Percentiles rank a stretch among this genome's conserved stretches.
phyloP scores from a whole-genome alignment of 1,140 invertebrate genomes.

The Panagrolaimus sp. region DNA sequence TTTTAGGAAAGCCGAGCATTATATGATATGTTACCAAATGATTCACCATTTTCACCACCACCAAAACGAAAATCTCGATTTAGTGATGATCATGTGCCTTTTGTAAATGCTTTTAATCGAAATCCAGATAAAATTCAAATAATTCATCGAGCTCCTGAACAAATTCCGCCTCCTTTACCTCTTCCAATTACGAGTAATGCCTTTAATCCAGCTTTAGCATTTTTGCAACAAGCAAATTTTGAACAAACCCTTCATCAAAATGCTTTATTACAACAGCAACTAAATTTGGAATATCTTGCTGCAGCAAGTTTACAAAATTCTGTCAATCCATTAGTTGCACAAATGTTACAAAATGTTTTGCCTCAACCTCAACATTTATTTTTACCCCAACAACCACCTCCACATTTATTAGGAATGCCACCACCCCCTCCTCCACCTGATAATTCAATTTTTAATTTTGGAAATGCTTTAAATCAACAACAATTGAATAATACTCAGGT shows the following conservation, averaged over 20 bases:
- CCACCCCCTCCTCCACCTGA: conserved; percentile 1
- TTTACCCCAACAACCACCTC: neutral
- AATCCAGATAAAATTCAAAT: neutral
- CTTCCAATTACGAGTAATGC: conserved; percentile 1
- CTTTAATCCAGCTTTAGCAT: neutral
- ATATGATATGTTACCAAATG: neutral
- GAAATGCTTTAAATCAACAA: neutral
- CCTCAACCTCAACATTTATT: neutral
- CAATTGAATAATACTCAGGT: neutral
- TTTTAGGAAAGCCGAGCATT: neutral
- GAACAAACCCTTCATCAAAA: neutral
- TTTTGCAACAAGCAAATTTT: neutral
- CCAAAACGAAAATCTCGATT: conserved; percentile 10
- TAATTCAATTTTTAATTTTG: too few species aligned
- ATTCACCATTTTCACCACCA: too few species aligned
- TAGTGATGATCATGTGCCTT: conserved; percentile 2
- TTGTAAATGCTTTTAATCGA: neutral
- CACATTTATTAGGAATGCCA: neutral
- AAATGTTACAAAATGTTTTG: conserved; percentile 9
- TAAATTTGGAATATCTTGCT: neutral
- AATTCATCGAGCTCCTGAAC: neutral
- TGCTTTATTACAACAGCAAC: neutral
- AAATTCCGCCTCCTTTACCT: neutral
- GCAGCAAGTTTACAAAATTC: conserved; percentile 3
- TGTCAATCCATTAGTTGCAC: conserved; percentile 11